phyloP scores from a whole-genome alignment of 2,888 invertebrate species.

The Plagiodera versicolora region DNA sequence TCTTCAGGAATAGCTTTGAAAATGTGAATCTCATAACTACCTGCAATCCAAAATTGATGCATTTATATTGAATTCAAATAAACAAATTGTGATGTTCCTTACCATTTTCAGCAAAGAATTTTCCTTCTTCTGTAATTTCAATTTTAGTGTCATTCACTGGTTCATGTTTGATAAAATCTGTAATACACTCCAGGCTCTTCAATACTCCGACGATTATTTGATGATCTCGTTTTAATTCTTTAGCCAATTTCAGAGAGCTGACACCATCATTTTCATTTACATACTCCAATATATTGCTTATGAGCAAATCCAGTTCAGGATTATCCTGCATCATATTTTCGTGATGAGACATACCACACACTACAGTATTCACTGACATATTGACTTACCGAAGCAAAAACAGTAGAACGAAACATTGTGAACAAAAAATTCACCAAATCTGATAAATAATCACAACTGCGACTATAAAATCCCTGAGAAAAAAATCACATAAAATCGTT shows the following conservation, averaged over 20 bases:
- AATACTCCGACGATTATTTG: slow-evolving; percentile 91
- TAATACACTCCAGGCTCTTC: slow-evolving; percentile 85
- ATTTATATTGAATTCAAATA: not conserved
- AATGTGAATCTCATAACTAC: slow-evolving; percentile 91
- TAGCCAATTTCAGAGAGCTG: slow-evolving; percentile 71
- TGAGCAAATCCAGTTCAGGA: slow-evolving; percentile 59
- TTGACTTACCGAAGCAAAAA: too few species aligned
- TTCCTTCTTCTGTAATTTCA: slow-evolving; percentile 89
- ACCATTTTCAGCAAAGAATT: slow-evolving; percentile 71
- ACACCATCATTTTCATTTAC: slow-evolving; percentile 62
- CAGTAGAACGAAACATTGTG: too few species aligned
- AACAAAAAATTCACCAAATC: too few species aligned
- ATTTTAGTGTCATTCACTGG: slow-evolving; percentile 71
- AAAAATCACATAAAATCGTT: too few species aligned
- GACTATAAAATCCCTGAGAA: too few species aligned
- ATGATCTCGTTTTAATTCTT: slow-evolving; percentile 76
- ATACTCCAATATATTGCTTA: slow-evolving; percentile 70
- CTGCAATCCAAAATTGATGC: slow-evolving; percentile 34
- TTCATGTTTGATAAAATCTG: slow-evolving; percentile 74
- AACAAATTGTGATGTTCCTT: slow-evolving; percentile 12
- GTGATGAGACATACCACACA: too few species aligned
- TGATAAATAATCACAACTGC: too few species aligned
- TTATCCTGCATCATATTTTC: not conserved
- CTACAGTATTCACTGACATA: too few species aligned
- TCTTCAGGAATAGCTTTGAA: slow-evolving; percentile 75